These are phyloP conservation scores for Toxostoma redivivum DNA, from an alignment of 2,113 vertebrate species.

Conservation along the genomic window DNA sequence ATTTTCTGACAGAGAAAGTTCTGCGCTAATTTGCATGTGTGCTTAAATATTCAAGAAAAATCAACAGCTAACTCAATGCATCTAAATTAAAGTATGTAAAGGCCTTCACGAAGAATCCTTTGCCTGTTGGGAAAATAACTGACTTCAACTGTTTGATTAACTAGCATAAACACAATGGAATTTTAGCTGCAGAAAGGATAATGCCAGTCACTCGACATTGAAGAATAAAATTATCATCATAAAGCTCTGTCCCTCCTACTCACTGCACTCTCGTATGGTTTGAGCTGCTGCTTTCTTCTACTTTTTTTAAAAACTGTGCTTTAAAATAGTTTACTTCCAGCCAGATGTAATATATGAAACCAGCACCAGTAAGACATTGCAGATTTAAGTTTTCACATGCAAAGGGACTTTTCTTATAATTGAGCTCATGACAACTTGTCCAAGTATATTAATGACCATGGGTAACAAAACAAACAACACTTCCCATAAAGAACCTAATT, in stretches of 20 bases:
- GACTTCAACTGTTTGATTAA: background rate
- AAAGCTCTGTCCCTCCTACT: background rate
- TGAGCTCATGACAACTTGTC: background rate
- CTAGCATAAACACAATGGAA: background rate
- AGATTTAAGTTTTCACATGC: background rate
- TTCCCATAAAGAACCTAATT: background rate
- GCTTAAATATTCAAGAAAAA: background rate
- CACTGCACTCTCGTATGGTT: background rate
- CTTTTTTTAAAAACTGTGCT: background rate
- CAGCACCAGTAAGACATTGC: background rate
- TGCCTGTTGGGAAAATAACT: background rate
- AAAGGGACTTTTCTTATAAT: background rate
- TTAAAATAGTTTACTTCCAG: background rate
- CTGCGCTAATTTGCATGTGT: background rate
- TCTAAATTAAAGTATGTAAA: background rate
- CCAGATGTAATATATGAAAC: background rate
- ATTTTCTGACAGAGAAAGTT: background rate
- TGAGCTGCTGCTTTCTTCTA: background rate
- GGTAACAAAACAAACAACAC: background rate
- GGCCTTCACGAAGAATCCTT: background rate
- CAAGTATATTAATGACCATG: background rate
- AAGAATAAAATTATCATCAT: background rate
- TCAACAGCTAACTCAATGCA: background rate
- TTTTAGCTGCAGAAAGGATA: background rate
- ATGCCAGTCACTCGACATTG: background rate